phyloP scores from a whole-genome alignment of 2,888 invertebrate genomes.

The Apomyelois bistriatella region DNA sequence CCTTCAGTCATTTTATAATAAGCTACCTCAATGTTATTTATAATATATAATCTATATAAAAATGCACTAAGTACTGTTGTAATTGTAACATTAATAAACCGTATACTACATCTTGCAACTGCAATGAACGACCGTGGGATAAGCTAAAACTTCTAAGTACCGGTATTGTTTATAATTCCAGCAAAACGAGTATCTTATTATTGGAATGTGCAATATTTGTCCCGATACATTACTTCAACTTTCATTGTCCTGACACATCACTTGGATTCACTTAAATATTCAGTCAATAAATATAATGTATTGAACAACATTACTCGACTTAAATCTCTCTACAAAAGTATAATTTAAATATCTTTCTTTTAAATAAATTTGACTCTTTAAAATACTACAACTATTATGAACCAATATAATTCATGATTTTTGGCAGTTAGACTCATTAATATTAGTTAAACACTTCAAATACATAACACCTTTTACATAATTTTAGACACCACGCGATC shows the following conservation, averaged over 20 bases:
- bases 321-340: constrained; percentile 29
- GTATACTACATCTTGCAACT: constrained; percentile 12
- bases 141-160: neutral
- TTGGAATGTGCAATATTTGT: constrained; percentile 44
- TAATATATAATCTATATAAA: constrained; percentile 23
- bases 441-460: constrained; percentile 19
- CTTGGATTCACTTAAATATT: constrained; percentile 4
- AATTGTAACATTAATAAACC: constrained; percentile 16
- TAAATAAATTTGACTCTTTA: constrained; percentile 31
- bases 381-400: constrained; percentile 25
- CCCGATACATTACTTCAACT: constrained; percentile 19
- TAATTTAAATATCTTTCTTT: constrained; percentile 28
- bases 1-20: constrained; percentile 64
- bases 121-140: constrained; percentile 11
- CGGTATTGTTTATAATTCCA: neutral
- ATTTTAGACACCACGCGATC: constrained; percentile 3
- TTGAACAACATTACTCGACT: constrained; percentile 20
- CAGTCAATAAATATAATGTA: constrained; percentile 22
- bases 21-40: constrained; percentile 44
- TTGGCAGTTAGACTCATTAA: constrained; percentile 45
- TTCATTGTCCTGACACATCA: neutral
- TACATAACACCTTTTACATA: constrained; percentile 31
- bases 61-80: constrained; percentile 55
- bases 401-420: constrained; percentile 36
- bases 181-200: constrained; percentile 14